phyloP scores from a whole-genome alignment of 2,888 invertebrate species.

The Aspidiotus destructor region DNA sequence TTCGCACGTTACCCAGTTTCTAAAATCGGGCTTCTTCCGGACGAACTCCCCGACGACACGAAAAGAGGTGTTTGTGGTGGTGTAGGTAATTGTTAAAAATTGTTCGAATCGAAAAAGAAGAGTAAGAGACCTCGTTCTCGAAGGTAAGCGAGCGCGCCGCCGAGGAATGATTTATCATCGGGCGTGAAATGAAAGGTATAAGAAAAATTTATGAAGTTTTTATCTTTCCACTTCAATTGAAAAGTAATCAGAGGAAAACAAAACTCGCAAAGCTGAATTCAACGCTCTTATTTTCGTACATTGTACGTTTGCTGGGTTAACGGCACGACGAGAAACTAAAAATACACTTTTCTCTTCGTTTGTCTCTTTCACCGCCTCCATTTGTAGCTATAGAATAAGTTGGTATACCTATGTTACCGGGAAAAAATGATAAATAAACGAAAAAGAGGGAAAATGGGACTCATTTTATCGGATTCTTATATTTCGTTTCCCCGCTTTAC shows the following conservation, averaged over 20 bases:
- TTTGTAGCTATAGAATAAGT: no score
- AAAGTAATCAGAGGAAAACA: slow-evolving; percentile 26
- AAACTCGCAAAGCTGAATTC: background rate
- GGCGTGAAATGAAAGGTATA: slow-evolving; percentile 22
- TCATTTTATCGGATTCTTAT: no score
- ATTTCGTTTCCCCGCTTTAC: background rate
- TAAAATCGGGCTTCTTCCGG: slow-evolving; percentile 11
- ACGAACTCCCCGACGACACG: slow-evolving; percentile 2
- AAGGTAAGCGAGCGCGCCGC: no score
- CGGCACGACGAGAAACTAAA: background rate
- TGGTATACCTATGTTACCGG: no score
- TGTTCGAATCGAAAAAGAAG: slow-evolving; percentile 5
- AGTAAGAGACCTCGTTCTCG: no score
- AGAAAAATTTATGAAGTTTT: slow-evolving; percentile 30
- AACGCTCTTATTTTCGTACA: slow-evolving; percentile 1
- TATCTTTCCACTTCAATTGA: slow-evolving; percentile 31
- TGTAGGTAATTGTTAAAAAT: slow-evolving; percentile 13
- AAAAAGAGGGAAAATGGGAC: no score
- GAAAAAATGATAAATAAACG: no score
- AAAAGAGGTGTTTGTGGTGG: no score
- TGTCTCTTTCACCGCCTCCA: no score
- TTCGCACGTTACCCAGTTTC: no score
- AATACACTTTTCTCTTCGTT: background rate
- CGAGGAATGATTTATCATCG: slow-evolving; percentile 3
- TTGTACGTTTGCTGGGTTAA: background rate